Evolutionary conservation across 2,113 vertebrate species (phyloP), one percentile per base, ranked within the genome.

Genomic region (Delphinus delphis): DNA sequence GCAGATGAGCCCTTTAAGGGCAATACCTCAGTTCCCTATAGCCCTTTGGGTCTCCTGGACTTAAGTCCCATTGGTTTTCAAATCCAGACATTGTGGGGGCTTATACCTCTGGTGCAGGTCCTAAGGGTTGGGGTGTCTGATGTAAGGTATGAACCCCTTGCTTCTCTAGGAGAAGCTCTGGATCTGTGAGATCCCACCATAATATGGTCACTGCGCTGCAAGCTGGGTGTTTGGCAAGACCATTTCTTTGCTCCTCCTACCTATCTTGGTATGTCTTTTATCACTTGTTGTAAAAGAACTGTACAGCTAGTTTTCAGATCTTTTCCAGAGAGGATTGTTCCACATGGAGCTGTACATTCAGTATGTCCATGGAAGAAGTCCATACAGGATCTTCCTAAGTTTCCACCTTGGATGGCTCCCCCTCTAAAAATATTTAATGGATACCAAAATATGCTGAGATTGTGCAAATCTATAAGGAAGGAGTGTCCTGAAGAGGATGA

Each of bases 401-500:
- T 50, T 76, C 31, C 26, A 20, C 26, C 44, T 47, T 50, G 47
- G 15, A 28, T 76, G 31, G 15, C 15, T 31, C 47, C 26, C 15
- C 26, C 33, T 77, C 4, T 33, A 79, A 55, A 70, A 84, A 26
- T n/a, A 44, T 4, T 62, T 26, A 33, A 25, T 8, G 25, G 12
- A 10, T 41, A 47, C 13, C 1, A 11, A 70, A 55, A 15, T 5
- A 8, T 58, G 4, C 10, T 63, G 14, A 12, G 1, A 5, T 6
- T 55, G 41, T 33, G n/a, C 8, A 62, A 44, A 31, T 26, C n/a
- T n/a, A 12, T 2, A 4, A 18, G 10, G 5, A 15, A 70, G 8
- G 7, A 36, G 6, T 25, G 28, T 31, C 8, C 21, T 3, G 0
- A 10, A 26, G 25, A 11, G 31, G 18, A 25, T 5, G 28, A 1